These are phyloP conservation scores for Paradoxurus hermaphroditus DNA, from an alignment of 2,113 vertebrate genomes.

Conservation along the genomic window DNA sequence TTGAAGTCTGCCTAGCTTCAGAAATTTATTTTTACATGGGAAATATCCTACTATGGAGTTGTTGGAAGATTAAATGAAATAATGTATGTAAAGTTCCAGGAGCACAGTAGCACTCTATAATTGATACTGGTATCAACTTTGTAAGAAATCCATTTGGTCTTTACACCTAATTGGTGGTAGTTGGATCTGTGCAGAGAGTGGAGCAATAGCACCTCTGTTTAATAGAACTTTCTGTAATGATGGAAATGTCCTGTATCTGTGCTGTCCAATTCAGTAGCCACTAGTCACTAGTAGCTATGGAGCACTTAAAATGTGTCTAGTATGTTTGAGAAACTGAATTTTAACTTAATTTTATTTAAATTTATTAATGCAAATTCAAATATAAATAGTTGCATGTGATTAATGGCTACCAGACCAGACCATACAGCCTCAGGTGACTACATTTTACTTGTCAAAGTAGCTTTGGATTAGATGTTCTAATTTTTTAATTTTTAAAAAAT, in stretches of 20 bases:
- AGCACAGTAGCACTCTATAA: neutral
- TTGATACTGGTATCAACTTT: conserved; percentile 4
- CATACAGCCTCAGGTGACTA: neutral
- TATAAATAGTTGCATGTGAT: neutral
- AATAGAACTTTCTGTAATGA: neutral
- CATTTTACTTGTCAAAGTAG: neutral
- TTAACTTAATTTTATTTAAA: neutral
- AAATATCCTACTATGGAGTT: neutral
- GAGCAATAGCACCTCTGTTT: neutral
- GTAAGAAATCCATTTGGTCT: neutral
- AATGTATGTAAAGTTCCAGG: neutral
- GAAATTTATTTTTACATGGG: neutral
- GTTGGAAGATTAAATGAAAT: conserved; percentile 11
- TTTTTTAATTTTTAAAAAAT: neutral
- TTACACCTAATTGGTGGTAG: neutral
- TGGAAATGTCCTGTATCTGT: neutral
- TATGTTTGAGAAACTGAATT: neutral
- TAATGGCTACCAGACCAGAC: neutral
- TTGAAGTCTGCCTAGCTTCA: neutral
- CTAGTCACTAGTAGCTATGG: neutral
- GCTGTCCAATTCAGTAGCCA: neutral
- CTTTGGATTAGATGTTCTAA: neutral
- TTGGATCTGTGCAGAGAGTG: neutral
- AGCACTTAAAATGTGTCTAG: neutral
- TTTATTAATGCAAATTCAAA: conserved; percentile 17